Evolutionary conservation across 2,113 vertebrate genomes (phyloP), one percentile per base, ranked within the genome.

Genomic region (Proterorhinus semilunaris): DNA sequence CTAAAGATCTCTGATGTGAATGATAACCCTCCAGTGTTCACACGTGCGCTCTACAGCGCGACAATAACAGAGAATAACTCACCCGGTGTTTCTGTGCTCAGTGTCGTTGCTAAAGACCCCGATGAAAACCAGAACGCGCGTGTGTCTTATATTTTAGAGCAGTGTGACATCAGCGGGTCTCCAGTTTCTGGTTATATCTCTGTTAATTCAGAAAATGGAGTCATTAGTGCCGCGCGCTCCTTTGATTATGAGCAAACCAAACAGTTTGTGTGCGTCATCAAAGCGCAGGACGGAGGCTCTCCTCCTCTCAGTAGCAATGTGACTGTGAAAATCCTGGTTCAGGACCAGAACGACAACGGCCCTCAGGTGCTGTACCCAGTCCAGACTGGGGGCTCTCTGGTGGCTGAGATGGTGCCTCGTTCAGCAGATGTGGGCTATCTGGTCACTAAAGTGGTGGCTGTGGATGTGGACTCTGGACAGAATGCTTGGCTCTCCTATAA

Each of bases 1-100:
- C 12, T 94, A 0, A 79, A 88, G 2, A 79, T 95, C 11, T 83
- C 84, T 0, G 94, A 94, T 21, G 83, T 93, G 1, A 95, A 94
- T 16, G 93, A 94, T 62, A 92, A 86, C 15, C 74, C 86, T 8
- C 92, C 93, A n/a, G 0, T 21, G 21, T 21, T 21, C 21, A 21
- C 21, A 45, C 65, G 27, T 94, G 94, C 69, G 64, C 79, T 16
- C 65, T 93, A 93, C 6, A 83, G 69, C 43, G 79, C 9, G n/a
- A 88, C 66, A 9, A 59, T 94, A 16, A 76, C 78, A 2, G 93
- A 94, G 68, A 94, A 94, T 69, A 94, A 91, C 13, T 72, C 83
- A 12, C 90, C 91, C 55, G 91, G 91, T 7, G 71, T 80, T 5
- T 83, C 90, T 3, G 57, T 90, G 12, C 85, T 85, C 64, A 45